These are phyloP conservation scores for Neofelis nebulosa DNA, from an alignment of 2,113 vertebrate genomes.

Conservation along the genomic window DNA sequence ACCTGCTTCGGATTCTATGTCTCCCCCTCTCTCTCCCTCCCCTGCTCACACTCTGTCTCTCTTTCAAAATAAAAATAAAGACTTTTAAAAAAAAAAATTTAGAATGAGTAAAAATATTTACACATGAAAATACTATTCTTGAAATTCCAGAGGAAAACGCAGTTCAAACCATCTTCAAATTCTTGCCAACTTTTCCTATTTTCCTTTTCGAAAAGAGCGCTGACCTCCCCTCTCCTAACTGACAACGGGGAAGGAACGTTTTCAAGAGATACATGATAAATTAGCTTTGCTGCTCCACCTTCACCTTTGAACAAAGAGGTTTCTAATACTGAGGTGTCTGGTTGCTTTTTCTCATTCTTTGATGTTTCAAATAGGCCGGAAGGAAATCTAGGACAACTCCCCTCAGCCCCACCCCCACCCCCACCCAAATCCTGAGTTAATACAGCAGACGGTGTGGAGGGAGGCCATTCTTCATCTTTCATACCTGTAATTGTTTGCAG, in stretches of 20 bases:
- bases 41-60: no score
- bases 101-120: not conserved
- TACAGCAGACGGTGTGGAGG: not conserved
- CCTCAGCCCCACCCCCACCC: rapidly evolving
- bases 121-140: not conserved
- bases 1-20: no score
- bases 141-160: not conserved
- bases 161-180: not conserved
- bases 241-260: not conserved
- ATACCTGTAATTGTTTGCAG: not conserved
- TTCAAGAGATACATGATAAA: conserved; percentile 26
- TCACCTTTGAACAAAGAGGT: conserved; percentile 1
- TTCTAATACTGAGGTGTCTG: not conserved
- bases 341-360: conserved; percentile 22
- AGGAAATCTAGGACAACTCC: not conserved
- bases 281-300: not conserved
- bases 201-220: not conserved
- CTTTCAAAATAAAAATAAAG: no score
- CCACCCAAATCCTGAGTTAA: not conserved
- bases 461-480: not conserved
- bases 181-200: not conserved
- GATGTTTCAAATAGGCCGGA: conserved; percentile 48
- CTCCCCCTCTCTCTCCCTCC: no score
- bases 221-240: not conserved
- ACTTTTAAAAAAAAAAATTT: not conserved